These are phyloP conservation scores for pig (Sus scrofa) DNA, from an alignment of 2,113 vertebrate species.

Conservation along the genomic window T2T-Sscrofa CM000813.6:73571501-73572000, in stretches of 20 bases:
- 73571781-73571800: background rate
- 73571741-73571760: background rate
- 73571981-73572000: background rate
- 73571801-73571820: background rate
- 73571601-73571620: background rate
- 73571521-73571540: background rate
- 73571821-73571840: background rate
- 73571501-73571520: background rate
- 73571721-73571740: background rate
- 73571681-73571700: background rate
- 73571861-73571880: background rate
- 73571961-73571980: background rate
- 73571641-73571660: background rate
- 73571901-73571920: background rate
- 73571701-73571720: background rate
- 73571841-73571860: background rate
- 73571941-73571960: fast-evolving
- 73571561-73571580: background rate
- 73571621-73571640: background rate
- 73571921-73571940: background rate
- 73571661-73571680: background rate
- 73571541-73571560: background rate
- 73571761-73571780: background rate
- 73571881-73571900: background rate
- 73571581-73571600: background rate